phyloP scores from a whole-genome alignment of 30 jellyfish, hydroid and myxozoan genomes.

The Pelagia noctiluca region DNA sequence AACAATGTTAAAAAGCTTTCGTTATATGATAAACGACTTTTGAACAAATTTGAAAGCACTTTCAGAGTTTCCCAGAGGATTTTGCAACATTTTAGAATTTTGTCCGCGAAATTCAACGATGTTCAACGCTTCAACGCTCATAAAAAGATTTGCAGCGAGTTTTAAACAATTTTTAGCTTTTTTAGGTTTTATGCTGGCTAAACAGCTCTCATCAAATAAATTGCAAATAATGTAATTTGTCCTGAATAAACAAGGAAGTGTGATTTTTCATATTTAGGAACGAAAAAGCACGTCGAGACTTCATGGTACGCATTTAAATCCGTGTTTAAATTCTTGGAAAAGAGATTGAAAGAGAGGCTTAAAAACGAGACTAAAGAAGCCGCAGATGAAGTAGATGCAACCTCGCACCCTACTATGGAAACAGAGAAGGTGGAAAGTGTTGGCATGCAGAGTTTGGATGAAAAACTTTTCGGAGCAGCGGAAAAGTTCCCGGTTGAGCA shows the following conservation, averaged over 20 bases:
- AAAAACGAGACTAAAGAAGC: background rate
- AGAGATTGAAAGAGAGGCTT: conserved; percentile 4
- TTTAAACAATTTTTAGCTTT: too few species aligned
- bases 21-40: too few species aligned
- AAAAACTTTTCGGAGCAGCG: background rate
- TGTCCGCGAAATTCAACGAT: too few species aligned
- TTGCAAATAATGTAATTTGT: background rate
- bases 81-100: too few species aligned
- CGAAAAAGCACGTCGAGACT: conserved; percentile 80
- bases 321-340: conserved; percentile 70
- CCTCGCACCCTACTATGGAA: background rate
- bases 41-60: too few species aligned
- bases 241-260: background rate
- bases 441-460: background rate
- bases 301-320: conserved; percentile 89
- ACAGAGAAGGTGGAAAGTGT: background rate
- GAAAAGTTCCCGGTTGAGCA: background rate
- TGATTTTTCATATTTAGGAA: conserved; percentile 54
- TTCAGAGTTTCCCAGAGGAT: too few species aligned
- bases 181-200: too few species aligned
- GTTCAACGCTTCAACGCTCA: too few species aligned
- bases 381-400: background rate
- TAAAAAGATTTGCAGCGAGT: too few species aligned
- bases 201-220: background rate
- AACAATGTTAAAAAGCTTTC: too few species aligned